Evolutionary conservation across 2,113 vertebrate genomes (phyloP).

Genomic region (Elgaria multicarinata): DNA sequence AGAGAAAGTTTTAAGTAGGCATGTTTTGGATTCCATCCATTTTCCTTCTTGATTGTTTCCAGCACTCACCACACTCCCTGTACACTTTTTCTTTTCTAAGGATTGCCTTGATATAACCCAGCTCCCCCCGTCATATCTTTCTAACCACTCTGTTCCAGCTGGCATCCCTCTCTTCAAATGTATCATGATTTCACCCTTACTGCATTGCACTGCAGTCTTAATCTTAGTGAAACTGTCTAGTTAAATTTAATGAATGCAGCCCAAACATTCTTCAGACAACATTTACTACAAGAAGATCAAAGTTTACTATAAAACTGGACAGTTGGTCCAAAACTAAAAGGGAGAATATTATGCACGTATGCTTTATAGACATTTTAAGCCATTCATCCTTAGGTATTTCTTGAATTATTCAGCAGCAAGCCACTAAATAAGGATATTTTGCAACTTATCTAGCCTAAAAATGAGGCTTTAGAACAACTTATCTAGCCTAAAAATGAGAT

Average conservation of each 20-base stretch:
- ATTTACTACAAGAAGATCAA: conserved; percentile 34
- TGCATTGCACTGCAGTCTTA: conserved; percentile 5
- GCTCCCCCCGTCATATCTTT: neutral
- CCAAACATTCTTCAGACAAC: conserved; percentile 19
- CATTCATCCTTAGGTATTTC: neutral
- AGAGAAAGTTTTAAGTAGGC: conserved; percentile 14
- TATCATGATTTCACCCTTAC: conserved; percentile 34
- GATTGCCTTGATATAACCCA: neutral
- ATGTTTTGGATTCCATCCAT: conserved; percentile 24
- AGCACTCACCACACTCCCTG: conserved; percentile 20
- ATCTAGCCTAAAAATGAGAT: neutral
- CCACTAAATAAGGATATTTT: neutral
- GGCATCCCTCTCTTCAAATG: conserved; percentile 11
- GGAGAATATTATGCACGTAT: conserved; percentile 19
- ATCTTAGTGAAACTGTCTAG: conserved; percentile 23
- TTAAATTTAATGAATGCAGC: conserved; percentile 14
- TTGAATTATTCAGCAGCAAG: conserved; percentile 23
- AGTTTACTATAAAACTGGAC: neutral
- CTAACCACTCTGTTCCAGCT: conserved; percentile 7
- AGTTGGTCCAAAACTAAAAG: conserved; percentile 24
- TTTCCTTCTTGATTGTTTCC: conserved; percentile 8
- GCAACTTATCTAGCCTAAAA: neutral
- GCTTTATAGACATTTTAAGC: conserved; percentile 18
- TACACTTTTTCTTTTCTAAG: conserved; percentile 36
- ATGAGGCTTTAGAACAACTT: neutral